Evolutionary conservation across 2,797 vertebrate genomes (phyloP).

Genomic region (Arctocebus calabarensis): DNA sequence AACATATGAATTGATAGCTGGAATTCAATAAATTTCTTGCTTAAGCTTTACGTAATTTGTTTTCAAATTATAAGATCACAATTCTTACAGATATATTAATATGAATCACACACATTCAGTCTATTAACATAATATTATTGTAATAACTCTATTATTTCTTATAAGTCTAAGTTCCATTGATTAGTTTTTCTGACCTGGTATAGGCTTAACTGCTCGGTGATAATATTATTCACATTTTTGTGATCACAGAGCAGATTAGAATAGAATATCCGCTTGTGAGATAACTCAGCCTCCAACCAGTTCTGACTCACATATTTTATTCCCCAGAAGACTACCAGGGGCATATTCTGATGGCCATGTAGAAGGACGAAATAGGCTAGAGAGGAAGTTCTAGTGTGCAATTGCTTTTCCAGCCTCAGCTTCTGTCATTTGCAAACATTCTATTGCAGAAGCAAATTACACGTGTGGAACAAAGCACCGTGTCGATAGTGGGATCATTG

Average conservation of each 20-base stretch:
- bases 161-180: not conserved
- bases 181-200: not conserved
- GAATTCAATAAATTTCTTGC: constrained; percentile 5
- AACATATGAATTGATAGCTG: not conserved
- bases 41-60: not conserved
- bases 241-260: not conserved
- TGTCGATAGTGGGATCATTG: not conserved
- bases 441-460: not conserved
- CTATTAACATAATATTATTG: not conserved
- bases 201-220: not conserved
- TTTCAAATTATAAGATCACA: not conserved
- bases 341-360: not conserved
- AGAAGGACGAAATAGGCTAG: not conserved
- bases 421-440: not conserved
- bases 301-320: not conserved
- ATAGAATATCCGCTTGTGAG: too few species aligned
- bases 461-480: not conserved
- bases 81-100: not conserved
- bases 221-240: not conserved
- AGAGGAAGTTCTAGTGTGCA: not conserved
- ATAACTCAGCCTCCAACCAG: not conserved
- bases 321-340: not conserved
- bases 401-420: not conserved
- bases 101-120: not conserved
- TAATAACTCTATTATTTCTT: not conserved